Conservation (phyloP, 1,140 invertebrate genomes). For the Cotesia chilonis region DNA sequence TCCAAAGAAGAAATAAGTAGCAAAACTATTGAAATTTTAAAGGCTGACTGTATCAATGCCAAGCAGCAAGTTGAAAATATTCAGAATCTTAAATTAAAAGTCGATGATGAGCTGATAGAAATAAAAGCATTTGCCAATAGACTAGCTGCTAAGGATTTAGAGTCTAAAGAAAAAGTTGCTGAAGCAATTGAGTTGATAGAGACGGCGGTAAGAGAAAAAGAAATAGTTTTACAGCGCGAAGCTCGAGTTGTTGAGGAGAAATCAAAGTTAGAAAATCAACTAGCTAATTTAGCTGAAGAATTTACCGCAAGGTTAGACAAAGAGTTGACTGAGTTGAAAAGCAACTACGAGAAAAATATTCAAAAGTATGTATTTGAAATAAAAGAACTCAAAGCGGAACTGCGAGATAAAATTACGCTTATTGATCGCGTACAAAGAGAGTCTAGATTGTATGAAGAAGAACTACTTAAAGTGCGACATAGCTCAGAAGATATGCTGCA, state of each 20-base stretch:
- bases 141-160: conserved; percentile 50
- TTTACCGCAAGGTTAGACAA: conserved; percentile 48
- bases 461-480: conserved; percentile 61
- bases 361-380: conserved; percentile 57
- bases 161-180: conserved; percentile 57
- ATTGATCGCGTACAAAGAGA: conserved; percentile 61
- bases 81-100: conserved; percentile 43
- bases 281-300: conserved; percentile 49
- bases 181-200: conserved; percentile 67
- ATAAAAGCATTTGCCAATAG: conserved; percentile 41
- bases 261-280: conserved; percentile 44
- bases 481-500: conserved; percentile 57
- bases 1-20: conserved; percentile 50
- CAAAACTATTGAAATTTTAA: conserved; percentile 46
- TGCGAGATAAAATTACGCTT: conserved; percentile 53
- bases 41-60: conserved; percentile 46
- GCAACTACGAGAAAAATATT: conserved; percentile 49
- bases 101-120: conserved; percentile 53
- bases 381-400: conserved; percentile 57
- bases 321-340: conserved; percentile 49
- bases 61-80: conserved; percentile 49
- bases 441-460: conserved; percentile 63
- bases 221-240: conserved; percentile 64
- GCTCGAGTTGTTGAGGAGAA: conserved; percentile 57
- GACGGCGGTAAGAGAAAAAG: conserved; percentile 63